Base-by-base conservation (phyloP, 1,140 invertebrate species). In the Drosophila pandora region DNA sequence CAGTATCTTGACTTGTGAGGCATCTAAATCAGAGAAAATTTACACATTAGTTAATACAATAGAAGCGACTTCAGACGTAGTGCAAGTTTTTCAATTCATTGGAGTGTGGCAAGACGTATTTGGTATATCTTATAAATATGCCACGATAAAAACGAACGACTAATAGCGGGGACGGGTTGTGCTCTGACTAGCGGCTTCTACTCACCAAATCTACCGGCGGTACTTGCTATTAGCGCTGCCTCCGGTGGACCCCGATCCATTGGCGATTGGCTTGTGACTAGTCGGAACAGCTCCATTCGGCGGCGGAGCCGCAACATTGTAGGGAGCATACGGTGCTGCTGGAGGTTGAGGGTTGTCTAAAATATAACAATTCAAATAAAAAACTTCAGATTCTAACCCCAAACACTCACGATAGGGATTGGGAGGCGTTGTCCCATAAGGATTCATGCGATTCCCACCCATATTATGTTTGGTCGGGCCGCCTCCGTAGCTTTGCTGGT, bases 401-500 rank as follows among this genome's bases (percentile, higher is more conserved):
- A 13, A 32, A 2, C 28, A 85, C 84, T 43, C 60, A 90, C 84
- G 77, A 65, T 89, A 90, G 54, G 47, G 76, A 55, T 65, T 71
- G 17, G 81, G 73, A 21, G 91, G 89, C 22, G 76, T 85, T 41
- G 90, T 63, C 2, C 75, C 32, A 32, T 93, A 91, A 5, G 90
- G 93, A 55, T 93, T 93, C 57, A 93, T 93, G 25, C 94, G 92
- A 41, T 94, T 94, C 54, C 93, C 93, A 69, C 94, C 95, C 39
- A 87, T 74, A 3, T 94, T 94, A 25, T 89, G 79, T 83, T 95
- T 93, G 39, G 95, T 93, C 0, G 95, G 95, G 0, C 95, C 95
- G 28, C 95, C 95, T 1, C 95, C 93, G 81, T 95, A 96, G 43
- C 93, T 94, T 78, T 96, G 95, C 74, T 96, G 95, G 85, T 96